phyloP scores from a whole-genome alignment of 1,140 invertebrate species.

The Alviniconcha marisindica region DNA sequence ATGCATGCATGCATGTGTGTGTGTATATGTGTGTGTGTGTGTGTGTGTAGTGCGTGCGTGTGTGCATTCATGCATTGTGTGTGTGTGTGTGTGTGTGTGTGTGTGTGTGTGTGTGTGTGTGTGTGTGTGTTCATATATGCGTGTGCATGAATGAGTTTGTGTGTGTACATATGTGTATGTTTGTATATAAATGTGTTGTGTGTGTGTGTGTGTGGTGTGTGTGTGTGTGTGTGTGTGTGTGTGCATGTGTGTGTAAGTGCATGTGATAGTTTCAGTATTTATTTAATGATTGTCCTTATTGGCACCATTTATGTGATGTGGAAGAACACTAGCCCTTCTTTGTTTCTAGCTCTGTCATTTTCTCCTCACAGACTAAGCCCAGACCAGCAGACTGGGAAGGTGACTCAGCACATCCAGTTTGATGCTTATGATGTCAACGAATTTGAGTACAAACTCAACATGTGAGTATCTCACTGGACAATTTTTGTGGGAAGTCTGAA shows the following conservation, averaged over 20 bases:
- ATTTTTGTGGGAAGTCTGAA: neutral
- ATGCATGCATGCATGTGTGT: too few relatives aligned
- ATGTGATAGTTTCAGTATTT: neutral
- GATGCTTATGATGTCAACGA: conserved; percentile 75
- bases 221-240: conserved; percentile 25
- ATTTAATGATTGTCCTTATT: neutral
- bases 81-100: neutral
- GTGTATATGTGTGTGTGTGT: neutral
- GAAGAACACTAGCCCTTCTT: neutral
- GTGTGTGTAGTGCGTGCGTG: neutral
- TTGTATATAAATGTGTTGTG: neutral
- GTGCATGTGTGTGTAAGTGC: conserved; percentile 17
- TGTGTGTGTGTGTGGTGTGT: neutral
- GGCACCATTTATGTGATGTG: neutral
- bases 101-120: conserved; percentile 10
- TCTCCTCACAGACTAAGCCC: conserved; percentile 61
- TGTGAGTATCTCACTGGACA: conserved; percentile 61
- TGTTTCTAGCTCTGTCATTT: neutral
- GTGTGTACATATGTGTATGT: conserved; percentile 7
- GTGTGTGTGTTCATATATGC: too few relatives aligned
- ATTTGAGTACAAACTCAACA: conserved; percentile 75
- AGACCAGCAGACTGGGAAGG: conserved; percentile 70
- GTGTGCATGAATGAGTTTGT: too few relatives aligned
- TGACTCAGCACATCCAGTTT: conserved; percentile 74
- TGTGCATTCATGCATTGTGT: neutral